Percentiles rank a stretch among this genome's conserved stretches.
phyloP scores from a whole-genome alignment of 2,113 vertebrate species.

The Pandion haliaetus region DNA sequence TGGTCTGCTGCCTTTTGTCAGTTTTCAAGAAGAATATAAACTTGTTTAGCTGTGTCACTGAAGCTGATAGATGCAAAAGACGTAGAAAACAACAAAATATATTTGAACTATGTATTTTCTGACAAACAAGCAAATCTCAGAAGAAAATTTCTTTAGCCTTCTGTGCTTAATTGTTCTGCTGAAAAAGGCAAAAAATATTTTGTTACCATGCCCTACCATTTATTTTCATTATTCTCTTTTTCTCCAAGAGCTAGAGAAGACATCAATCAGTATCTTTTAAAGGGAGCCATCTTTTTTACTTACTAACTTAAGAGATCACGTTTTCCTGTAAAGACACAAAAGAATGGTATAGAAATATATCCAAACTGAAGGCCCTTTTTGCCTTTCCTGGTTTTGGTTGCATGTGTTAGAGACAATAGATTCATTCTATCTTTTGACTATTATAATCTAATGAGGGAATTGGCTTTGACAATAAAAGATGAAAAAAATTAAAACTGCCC shows the following conservation, averaged over 20 bases:
- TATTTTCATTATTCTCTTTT: neutral
- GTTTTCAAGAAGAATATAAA: neutral
- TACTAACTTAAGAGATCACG: neutral
- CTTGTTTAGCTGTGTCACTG: neutral
- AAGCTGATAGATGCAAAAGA: neutral
- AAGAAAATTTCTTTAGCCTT: neutral
- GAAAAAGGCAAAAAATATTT: neutral
- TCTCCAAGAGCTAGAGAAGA: neutral
- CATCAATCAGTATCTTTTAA: neutral
- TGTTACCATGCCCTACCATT: neutral
- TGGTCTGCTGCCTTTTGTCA: neutral
- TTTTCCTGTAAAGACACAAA: neutral
- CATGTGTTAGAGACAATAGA: neutral
- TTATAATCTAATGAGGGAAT: neutral
- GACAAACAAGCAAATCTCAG: neutral
- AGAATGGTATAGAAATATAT: neutral
- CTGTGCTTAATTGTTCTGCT: neutral
- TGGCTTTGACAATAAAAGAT: neutral
- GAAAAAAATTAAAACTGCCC: neutral
- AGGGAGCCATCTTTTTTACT: neutral
- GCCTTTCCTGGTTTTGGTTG: neutral
- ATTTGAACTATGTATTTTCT: neutral
- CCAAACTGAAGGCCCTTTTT: neutral
- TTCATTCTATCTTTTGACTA: neutral
- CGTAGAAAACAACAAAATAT: neutral